phyloP scores from a whole-genome alignment of 2,113 vertebrate genomes.

The Indicator maculatus region DNA sequence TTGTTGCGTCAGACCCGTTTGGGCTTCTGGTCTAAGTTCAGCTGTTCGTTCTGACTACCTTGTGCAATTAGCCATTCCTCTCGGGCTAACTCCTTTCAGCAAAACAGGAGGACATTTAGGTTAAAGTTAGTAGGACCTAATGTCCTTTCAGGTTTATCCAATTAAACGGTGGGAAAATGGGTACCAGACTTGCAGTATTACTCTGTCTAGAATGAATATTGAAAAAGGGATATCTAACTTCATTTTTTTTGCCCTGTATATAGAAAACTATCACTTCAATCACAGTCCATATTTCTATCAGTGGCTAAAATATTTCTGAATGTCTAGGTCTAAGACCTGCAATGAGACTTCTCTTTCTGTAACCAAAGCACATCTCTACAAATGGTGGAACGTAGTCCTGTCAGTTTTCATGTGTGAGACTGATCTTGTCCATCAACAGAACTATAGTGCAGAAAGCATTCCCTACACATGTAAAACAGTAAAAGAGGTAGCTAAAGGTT shows the following conservation, averaged over 20 bases:
- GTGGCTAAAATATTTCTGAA: neutral
- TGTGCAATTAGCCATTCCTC: neutral
- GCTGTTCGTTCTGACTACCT: neutral
- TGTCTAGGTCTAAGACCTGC: neutral
- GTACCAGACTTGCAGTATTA: too few species aligned
- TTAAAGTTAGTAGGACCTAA: neutral
- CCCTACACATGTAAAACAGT: neutral
- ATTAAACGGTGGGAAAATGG: neutral
- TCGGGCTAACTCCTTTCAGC: neutral
- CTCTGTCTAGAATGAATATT: neutral
- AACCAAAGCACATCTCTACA: neutral
- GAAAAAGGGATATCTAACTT: neutral
- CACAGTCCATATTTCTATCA: rapidly evolving
- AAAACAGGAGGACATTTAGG: neutral
- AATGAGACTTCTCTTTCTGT: neutral
- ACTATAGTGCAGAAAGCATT: neutral
- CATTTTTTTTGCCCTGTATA: neutral
- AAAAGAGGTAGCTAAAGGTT: neutral
- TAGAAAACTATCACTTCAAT: neutral
- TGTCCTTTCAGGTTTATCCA: neutral
- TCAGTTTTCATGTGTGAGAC: neutral
- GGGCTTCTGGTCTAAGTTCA: neutral
- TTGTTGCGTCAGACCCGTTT: neutral
- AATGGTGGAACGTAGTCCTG: neutral
- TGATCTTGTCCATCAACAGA: neutral